Percentiles rank a stretch among this genome's conserved stretches.
Evolutionary conservation across 2,888 invertebrate species (phyloP).

Genomic region (Clitarchus hookeri): DNA sequence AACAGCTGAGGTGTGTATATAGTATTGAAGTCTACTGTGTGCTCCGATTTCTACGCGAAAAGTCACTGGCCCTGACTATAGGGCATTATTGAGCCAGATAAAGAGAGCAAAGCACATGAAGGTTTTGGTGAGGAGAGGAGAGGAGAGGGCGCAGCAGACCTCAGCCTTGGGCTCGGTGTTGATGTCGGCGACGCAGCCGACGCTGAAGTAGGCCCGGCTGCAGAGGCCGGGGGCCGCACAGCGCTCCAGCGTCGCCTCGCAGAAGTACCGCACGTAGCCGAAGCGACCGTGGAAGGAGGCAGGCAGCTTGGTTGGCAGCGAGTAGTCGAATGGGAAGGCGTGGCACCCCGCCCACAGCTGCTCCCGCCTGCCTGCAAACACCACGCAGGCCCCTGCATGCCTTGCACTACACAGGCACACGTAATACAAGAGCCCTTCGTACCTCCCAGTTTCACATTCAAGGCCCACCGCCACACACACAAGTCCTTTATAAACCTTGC

Average conservation of each 20-base stretch:
- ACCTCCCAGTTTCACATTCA: too few relatives aligned
- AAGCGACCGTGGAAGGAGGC: slow-evolving; percentile 47
- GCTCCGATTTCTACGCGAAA: too few relatives aligned
- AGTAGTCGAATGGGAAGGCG: slow-evolving; percentile 47
- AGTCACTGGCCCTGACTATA: too few relatives aligned
- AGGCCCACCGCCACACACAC: too few relatives aligned
- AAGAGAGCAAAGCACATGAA: too few relatives aligned
- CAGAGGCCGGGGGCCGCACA: slow-evolving; percentile 45
- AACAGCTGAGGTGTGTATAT: too few relatives aligned
- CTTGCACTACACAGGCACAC: neutral
- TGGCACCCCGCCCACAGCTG: slow-evolving; percentile 47
- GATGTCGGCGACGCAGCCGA: slow-evolving; percentile 47
- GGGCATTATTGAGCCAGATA: too few relatives aligned
- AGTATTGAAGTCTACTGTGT: too few relatives aligned
- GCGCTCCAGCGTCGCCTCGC: slow-evolving; percentile 48
- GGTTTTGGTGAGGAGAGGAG: too few relatives aligned
- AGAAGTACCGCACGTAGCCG: slow-evolving; percentile 49
- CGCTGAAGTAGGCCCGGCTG: slow-evolving; percentile 46
- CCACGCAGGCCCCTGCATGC: neutral
- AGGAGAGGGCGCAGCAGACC: slow-evolving; percentile 39
- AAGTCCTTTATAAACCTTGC: too few relatives aligned
- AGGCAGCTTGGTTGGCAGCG: slow-evolving; percentile 47
- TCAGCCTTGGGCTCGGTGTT: slow-evolving; percentile 48
- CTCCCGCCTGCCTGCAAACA: slow-evolving; percentile 46
- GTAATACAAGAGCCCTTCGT: too few relatives aligned